Conservation (phyloP, 1,140 invertebrate genomes). For the Drosophila simulans region DNA sequence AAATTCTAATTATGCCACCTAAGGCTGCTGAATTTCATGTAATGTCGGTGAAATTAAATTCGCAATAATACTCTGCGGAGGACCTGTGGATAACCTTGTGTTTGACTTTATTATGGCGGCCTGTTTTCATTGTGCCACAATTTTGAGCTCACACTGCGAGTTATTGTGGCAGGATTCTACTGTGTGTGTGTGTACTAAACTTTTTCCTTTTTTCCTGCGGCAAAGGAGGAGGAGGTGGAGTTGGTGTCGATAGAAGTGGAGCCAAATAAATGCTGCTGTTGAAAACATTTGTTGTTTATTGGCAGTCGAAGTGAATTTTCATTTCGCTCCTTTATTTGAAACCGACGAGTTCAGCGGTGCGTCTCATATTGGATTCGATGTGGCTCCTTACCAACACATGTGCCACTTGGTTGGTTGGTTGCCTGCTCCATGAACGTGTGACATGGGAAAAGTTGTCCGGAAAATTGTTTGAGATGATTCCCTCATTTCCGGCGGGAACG, state of each 20-base stretch:
- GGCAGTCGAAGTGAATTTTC: conserved; percentile 75
- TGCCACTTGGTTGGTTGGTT: background rate
- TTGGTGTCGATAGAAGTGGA: background rate
- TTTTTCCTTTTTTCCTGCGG: background rate
- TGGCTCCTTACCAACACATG: conserved; percentile 41
- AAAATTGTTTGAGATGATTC: conserved; percentile 62
- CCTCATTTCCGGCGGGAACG: conserved; percentile 7
- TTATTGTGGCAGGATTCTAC: conserved; percentile 6
- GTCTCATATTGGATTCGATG: conserved; percentile 71
- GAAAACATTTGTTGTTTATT: conserved; percentile 79
- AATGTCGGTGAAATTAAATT: background rate
- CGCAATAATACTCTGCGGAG: background rate
- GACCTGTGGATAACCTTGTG: conserved; percentile 4
- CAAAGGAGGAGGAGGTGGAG: no score
- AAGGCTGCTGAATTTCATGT: background rate
- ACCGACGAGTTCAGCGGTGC: conserved; percentile 38
- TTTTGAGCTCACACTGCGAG: background rate
- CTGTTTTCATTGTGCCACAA: conserved; percentile 3
- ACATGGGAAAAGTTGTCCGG: conserved; percentile 36
- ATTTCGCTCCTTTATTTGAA: conserved; percentile 75
- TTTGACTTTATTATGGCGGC: conserved; percentile 9
- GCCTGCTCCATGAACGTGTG: conserved; percentile 15
- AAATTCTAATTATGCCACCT: background rate
- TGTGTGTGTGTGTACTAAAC: background rate
- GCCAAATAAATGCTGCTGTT: conserved; percentile 27